Evolutionary conservation across 2,888 invertebrate genomes (phyloP), one percentile per base, ranked within the genome.

Genomic region (Cryptus armator): DNA sequence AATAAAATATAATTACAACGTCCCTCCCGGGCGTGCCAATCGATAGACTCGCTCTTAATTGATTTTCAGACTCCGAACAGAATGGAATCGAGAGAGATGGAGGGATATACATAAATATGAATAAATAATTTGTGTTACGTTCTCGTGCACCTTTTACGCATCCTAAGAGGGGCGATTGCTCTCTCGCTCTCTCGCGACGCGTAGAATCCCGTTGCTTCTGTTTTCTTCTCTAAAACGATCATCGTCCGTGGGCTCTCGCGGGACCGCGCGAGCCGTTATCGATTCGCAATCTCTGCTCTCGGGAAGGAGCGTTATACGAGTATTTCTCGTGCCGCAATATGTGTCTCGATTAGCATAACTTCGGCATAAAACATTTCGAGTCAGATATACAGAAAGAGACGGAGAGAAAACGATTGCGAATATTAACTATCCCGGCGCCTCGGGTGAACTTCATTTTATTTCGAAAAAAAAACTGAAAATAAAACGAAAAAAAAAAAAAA

Each of bases 1-100:
- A 85, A 85, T 85, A 85, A 85, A 85, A 82, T 82, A 85, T 85
- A 85, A 85, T 85, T 85, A 85, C 82, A 82, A 79, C 72, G 82
- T 85, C 79, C 85, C 85, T 78, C 67, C 59, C 79, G 79, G 85
- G 82, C 82, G 64, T 64, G 75, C 82, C 62, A 79, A 80, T 85
- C 85, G 85, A 85, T 85, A 82, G 85, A 85, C 79, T 80, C 76
- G 48, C 71, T 79, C 76, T 85, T 85, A 85, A 85, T 85, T 85
- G 85, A 85, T 85, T 85, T 82, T 53, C 82, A 82, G 75, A 79
- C 64, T 80, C 37, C 67, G 71, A 67, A 82, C 71, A 37, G 48
- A 68, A 64, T 70, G 79, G 82, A 82, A 71, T 66, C 72, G 64
- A 32, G 66, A 59, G 71, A 43, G 48, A 72, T 4, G 16, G 66